Base-by-base conservation (phyloP, 1,140 invertebrate genomes). In the Zaprionus ornatus region DNA sequence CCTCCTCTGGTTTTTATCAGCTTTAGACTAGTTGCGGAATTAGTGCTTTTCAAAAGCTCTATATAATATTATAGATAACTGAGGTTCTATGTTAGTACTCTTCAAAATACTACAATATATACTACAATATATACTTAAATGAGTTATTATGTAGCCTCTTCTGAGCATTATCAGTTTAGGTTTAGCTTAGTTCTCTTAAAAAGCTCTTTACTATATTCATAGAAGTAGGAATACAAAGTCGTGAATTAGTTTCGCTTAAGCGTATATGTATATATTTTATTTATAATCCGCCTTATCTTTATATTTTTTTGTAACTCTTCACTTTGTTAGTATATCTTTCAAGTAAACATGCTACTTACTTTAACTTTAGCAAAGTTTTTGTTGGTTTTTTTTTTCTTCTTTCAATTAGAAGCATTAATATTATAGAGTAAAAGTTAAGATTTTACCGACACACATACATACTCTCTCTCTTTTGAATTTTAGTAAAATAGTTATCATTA, bases 331-430 rank as follows among this genome's bases (percentile, higher is more conserved):
- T 75, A 70, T 70, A 62, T 76, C 71, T 75, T 80, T 75, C 29
- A 59, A 66, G 76, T 81, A 40, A 90, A 90, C 85, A 85, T 71
- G 63, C 84, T 90, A 85, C 78, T 88, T 88, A 79, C 77, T 68
- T 82, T 71, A 71, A 74, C 68, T 77, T 88, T 56, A 76, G 84
- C 61, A 78, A 79, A 76, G 42, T 74, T 68, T 68, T 88, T 64
- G 63, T 74, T 37, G 50, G 35, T 50, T 25, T 70, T 15, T 69
- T 69, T 37, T 66, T 19, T 35, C 13, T 63, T 29, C 19, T 65
- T 50, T 45, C 29, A 54, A 57, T 80, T 77, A 80, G 66, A 71
- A 83, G 74, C 70, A 71, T 87, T 83, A 83, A 78, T 72, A 70
- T n/a, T 48, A 27, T 62, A 61, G 80, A 73, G 67, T 79, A 74